Evolutionary conservation across 2,797 vertebrate genomes (phyloP), one percentile per base, ranked within the genome.

Genomic region (Pteronotus mesoamericanus): DNA sequence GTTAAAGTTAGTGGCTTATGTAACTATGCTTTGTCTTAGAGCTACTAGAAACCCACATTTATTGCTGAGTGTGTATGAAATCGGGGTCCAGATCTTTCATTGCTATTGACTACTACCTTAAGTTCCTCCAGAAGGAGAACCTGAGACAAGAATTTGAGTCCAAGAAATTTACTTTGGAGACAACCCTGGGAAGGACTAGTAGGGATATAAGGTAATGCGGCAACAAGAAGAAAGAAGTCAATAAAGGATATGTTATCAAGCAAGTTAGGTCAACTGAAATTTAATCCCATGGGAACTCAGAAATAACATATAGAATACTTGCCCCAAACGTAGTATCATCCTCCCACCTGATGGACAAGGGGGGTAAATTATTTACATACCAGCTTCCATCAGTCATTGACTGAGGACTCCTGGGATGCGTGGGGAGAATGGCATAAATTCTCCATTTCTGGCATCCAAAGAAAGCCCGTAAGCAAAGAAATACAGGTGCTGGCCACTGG

Each of bases 171-270:
- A 88, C 57, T 79, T 77, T 42, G 26, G n/a, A 83, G 82, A 89
- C 19, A 26, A 94, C 9, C 9, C 44, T 51, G 79, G 46, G 39
- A 89, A 96, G 68, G 44, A 66, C 39, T 11, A 69, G 24, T 39
- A 83, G 37, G 48, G 32, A 94, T 39, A 46, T 34, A 29, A 87
- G 21, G 34, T 95, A 94, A 46, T 69, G 37, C 71, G 46, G 64
- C 29, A 77, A 34, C 19, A 44, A 71, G 93, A 95, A 86, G 39
- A 86, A 94, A 66, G 32, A 95, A 66, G 14, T 78, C 64, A 96
- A 11, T 84, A 55, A 71, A 79, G 22, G 42, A n/a, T 61, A 59
- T 61, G 53, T 80, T 71, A 75, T 53, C 55, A 89, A 78, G 34
- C 18, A 95, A 96, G 34, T 78, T 66, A 85, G 15, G 53, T 51